Evolutionary conservation across 2,888 invertebrate genomes (phyloP).

Genomic region (Oligia fasciuncula): DNA sequence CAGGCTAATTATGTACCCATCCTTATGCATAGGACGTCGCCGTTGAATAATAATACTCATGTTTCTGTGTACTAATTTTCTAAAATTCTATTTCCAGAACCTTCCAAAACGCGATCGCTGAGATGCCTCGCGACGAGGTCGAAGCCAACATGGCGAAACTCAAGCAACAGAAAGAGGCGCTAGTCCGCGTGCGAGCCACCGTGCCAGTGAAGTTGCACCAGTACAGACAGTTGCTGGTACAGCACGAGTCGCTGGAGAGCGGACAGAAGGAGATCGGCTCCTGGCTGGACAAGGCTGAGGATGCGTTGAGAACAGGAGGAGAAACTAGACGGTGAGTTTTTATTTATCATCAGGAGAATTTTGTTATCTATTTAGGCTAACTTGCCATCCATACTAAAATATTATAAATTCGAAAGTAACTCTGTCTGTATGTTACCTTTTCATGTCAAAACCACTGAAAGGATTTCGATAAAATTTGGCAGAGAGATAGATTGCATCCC

Average conservation of each 20-base stretch:
- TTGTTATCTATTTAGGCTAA: too few species aligned
- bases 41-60: too few species aligned
- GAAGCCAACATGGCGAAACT: conserved; percentile 96
- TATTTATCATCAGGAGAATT: too few species aligned
- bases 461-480: too few species aligned
- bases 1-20: too few species aligned
- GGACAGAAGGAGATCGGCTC: conserved; percentile 95
- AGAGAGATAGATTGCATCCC: too few species aligned
- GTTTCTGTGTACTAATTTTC: neutral
- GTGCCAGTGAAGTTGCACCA: conserved; percentile 95
- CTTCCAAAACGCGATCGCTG: conserved; percentile 97
- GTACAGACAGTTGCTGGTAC: conserved; percentile 95
- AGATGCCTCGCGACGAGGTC: conserved; percentile 96
- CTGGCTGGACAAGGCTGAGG: conserved; percentile 96
- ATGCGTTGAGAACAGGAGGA: conserved; percentile 89
- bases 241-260: conserved; percentile 96
- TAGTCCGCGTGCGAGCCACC: conserved; percentile 95
- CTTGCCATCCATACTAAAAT: too few species aligned
- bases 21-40: too few species aligned
- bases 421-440: too few species aligned
- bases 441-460: too few species aligned
- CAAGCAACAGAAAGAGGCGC: conserved; percentile 96
- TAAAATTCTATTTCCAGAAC: conserved; percentile 86
- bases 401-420: too few species aligned
- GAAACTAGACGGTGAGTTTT: conserved; percentile 80